phyloP scores from a whole-genome alignment of 2,888 invertebrate genomes.

The Rhingia campestris region DNA sequence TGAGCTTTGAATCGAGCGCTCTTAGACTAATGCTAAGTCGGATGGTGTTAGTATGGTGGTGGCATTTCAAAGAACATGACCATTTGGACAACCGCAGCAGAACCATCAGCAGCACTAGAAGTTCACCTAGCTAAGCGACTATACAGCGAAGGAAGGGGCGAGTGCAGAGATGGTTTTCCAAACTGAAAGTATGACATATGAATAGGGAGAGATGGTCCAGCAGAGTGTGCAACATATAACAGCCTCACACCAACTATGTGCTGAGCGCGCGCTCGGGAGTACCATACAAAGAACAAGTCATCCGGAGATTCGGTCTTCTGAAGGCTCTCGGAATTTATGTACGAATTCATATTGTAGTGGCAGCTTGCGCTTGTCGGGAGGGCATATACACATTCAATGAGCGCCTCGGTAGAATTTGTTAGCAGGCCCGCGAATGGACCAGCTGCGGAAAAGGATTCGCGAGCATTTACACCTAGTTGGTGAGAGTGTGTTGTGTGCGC shows the following conservation, averaged over 20 bases:
- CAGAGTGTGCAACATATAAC: slow-evolving; percentile 32
- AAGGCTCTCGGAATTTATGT: slow-evolving; percentile 68
- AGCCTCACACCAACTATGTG: slow-evolving; percentile 34
- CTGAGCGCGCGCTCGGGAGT: neutral
- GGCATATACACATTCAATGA: slow-evolving; percentile 16
- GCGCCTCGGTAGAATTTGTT: slow-evolving; percentile 12
- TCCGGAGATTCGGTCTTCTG: slow-evolving; percentile 62
- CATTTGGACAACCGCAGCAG: slow-evolving; percentile 68
- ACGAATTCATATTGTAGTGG: slow-evolving; percentile 68
- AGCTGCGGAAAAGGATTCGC: slow-evolving; percentile 60
- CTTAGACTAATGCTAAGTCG: slow-evolving; percentile 59
- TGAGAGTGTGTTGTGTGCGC: slow-evolving; percentile 10
- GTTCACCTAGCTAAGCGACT: slow-evolving; percentile 37
- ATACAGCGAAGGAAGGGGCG: neutral
- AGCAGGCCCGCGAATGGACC: slow-evolving; percentile 10
- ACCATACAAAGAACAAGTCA: slow-evolving; percentile 54
- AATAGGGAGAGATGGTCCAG: slow-evolving; percentile 67
- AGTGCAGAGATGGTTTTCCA: neutral
- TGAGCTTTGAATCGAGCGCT: slow-evolving; percentile 48
- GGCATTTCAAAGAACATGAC: slow-evolving; percentile 72
- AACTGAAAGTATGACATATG: slow-evolving; percentile 68
- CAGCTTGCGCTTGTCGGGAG: slow-evolving; percentile 41
- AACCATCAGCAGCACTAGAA: slow-evolving; percentile 50
- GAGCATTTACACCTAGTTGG: slow-evolving; percentile 52
- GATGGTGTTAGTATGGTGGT: slow-evolving; percentile 61